Evolutionary conservation across 1,140 invertebrate genomes (phyloP), one percentile per base, ranked within the genome.

Genomic region (Andricus grossulariae): DNA sequence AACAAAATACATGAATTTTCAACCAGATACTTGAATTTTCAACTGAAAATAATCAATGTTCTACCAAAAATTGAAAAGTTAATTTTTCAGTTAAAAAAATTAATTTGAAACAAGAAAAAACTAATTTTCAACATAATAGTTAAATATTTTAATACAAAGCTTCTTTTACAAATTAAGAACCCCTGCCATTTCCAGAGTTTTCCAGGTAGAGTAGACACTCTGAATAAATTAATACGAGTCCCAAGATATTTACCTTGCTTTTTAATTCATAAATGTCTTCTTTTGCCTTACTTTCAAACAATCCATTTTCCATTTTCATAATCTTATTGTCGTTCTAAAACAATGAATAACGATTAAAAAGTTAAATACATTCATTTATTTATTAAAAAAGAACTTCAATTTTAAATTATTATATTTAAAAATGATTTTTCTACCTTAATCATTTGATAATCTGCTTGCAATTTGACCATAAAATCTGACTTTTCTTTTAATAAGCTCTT

Each of bases 321-420:
- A 88, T 87, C 16, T 74, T 77, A 81, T 89, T 86, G n/a, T 87
- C 81, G 72, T 90, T 89, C 88, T 90, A 60, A 16, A 87, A 84
- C 60, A 50, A 45, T 25, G 54, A 70, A 71, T 50, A 55, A 76
- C 73, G 19, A 50, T 50, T 66, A 71, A 57, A 2, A 72, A 76
- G 73, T 72, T 74, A 10, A 52, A 11, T 75, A 72, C 49, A 11
- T 21, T 72, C 5, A 5, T 52, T 21, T 60, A 77, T 77, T 15
- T 11, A 71, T 57, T 7, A 66, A 15, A 32, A 16, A 45, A 45
- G 7, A 10, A 45, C 7, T 45, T 11, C 25, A 32, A 45, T 1
- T 7, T 45, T 11, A 11, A 45, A 1, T 45, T 45, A 1, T 45
- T 25, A 12, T 54, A 52, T 50, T 49, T 55, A 70, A 75, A 72